A percentile compares a stretch with the other conserved stretches of the same genome.
phyloP scores from a whole-genome alignment of 1,140 invertebrate species.

The Diabrotica undecimpunctata region DNA sequence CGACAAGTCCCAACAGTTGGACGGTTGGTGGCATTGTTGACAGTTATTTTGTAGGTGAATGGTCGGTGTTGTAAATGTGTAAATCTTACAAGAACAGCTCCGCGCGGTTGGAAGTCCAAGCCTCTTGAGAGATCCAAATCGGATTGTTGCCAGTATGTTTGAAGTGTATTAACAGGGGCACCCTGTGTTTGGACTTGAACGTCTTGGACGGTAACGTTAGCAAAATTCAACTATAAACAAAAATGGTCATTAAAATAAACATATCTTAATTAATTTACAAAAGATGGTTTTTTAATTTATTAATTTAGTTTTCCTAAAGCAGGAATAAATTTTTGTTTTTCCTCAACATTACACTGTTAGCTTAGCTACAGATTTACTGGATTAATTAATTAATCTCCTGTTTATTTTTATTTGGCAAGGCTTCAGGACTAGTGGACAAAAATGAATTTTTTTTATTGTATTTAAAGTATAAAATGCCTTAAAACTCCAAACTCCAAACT shows the following conservation, averaged over 20 bases:
- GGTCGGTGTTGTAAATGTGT: slow-evolving; percentile 71
- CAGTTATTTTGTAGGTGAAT: slow-evolving; percentile 62
- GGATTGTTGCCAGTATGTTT: slow-evolving; percentile 71
- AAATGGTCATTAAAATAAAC: slow-evolving; percentile 41
- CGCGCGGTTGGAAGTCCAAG: slow-evolving; percentile 69
- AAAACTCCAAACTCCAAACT: too few relatives aligned
- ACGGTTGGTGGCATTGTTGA: slow-evolving; percentile 54
- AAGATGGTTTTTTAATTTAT: too few relatives aligned
- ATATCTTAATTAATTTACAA: slow-evolving; percentile 58
- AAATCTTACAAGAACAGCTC: slow-evolving; percentile 65
- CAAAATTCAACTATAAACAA: slow-evolving; percentile 57
- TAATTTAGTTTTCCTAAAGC: too few relatives aligned
- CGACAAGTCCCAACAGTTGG: slow-evolving; percentile 61
- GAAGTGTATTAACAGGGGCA: slow-evolving; percentile 53
- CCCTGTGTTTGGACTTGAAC: slow-evolving; percentile 50
- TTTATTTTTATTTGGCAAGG: too few relatives aligned
- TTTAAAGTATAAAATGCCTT: too few relatives aligned
- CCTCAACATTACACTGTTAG: too few relatives aligned
- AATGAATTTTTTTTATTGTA: too few relatives aligned
- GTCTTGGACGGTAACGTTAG: slow-evolving; percentile 57
- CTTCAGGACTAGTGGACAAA: too few relatives aligned
- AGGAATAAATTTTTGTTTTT: too few relatives aligned
- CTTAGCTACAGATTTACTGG: too few relatives aligned
- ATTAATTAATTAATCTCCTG: too few relatives aligned
- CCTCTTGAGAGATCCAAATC: slow-evolving; percentile 70